Evolutionary conservation across 2,113 vertebrate genomes (phyloP), one percentile per base, ranked within the genome.

Genomic region (Aptenodytes forsteri): DNA sequence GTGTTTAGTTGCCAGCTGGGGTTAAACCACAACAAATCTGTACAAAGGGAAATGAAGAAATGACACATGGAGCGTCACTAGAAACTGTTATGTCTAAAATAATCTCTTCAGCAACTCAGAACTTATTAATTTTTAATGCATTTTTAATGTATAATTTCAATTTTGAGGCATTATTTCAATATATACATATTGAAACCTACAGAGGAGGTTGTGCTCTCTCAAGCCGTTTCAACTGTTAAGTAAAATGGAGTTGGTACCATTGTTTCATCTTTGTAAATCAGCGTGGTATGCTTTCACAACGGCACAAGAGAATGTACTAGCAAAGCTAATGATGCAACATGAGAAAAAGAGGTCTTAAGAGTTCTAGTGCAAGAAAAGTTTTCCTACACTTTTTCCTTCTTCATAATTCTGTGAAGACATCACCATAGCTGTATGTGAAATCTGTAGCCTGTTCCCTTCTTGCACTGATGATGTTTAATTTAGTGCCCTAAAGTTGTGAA

Each of bases 401-500:
- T 84, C 50, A 27, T 5, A 67, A 34, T 7, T 87, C 16, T 58
- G 52, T 27, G 65, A 93, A 91, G 59, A 75, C 17, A 62, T 42
- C 76, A 46, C 34, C 29, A 38, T 8, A 73, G 62, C n/a, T 88
- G 29, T 34, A 61, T 2, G 6, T 62, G 71, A 69, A 93, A 77
- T 81, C 46, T 54, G 58, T 50, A 83, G 76, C 26, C 47, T 75
- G 29, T 7, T 92, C 42, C 38, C 29, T 90, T 76, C 61, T 75
- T 67, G 34, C 42, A 59, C 32, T 71, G 49, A 67, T 65, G 40
- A 90, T 78, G 72, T 86, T 95, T 93, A 86, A 93, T 94, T 93
- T 92, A 95, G 76, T 75, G 32, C 70, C 54, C 79, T 95, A 6
- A 73, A 93, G 92, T 90, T 93, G 21, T 42, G 46, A 95, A 92